Conservation (phyloP, 2,888 invertebrate species). For the Pardosa pseudoannulata region DNA sequence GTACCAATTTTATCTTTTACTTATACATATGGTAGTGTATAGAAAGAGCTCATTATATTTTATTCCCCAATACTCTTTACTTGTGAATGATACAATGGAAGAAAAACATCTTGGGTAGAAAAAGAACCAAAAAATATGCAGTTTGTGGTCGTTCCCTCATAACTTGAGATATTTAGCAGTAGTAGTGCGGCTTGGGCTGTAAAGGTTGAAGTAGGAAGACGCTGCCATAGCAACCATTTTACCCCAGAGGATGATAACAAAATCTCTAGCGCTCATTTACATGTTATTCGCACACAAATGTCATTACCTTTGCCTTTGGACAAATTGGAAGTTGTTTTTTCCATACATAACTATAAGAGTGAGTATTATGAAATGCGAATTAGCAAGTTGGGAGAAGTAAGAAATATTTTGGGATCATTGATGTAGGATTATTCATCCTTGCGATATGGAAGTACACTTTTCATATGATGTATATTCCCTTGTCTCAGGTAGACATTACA, state of each 20-base stretch:
- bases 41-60: too few species aligned
- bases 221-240: constrained; percentile 23
- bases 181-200: not conserved
- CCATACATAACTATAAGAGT: not conserved
- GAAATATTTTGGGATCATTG: not conserved
- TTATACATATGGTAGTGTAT: too few species aligned
- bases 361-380: not conserved
- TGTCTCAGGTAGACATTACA: too few species aligned
- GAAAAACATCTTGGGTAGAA: too few species aligned
- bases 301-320: constrained; percentile 21
- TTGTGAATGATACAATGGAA: too few species aligned
- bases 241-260: constrained; percentile 36
- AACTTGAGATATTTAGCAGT: not conserved
- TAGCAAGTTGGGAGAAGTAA: not conserved
- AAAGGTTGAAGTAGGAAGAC: constrained; percentile 29
- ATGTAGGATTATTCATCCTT: not conserved
- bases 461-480: too few species aligned
- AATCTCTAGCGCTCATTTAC: constrained; percentile 37
- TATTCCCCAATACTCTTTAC: too few species aligned
- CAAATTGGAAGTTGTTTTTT: not conserved
- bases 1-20: too few species aligned
- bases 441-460: too few species aligned
- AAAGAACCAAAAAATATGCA: not conserved
- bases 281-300: constrained; percentile 22
- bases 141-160: not conserved